A percentile compares a stretch with the other conserved stretches of the same genome.
Conservation (phyloP, 2,113 vertebrate genomes). For the Zapornia atra region DNA sequence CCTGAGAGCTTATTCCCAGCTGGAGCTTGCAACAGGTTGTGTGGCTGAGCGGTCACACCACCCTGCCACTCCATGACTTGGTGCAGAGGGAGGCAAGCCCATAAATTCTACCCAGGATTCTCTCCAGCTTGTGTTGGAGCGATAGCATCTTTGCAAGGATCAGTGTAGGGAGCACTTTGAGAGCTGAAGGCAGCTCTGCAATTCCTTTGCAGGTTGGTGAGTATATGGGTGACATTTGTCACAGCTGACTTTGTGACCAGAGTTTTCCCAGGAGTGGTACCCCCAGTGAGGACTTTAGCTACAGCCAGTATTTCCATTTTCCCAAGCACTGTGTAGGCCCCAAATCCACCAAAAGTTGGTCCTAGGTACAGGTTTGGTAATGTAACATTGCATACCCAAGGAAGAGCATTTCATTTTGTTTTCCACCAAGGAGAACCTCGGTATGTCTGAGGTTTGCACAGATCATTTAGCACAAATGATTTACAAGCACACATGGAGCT, state of each 20-base stretch:
- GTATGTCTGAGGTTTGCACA: not conserved
- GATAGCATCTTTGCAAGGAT: not conserved
- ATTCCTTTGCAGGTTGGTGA: not conserved
- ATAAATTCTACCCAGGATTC: not conserved
- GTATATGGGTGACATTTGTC: not conserved
- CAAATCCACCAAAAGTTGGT: not conserved
- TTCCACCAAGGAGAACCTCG: not conserved
- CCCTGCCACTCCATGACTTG: not conserved
- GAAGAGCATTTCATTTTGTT: not conserved
- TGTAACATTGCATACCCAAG: accelerated
- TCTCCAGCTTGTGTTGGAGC: not conserved
- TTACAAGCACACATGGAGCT: not conserved
- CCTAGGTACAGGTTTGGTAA: not conserved
- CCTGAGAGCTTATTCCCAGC: not conserved
- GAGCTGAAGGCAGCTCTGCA: not conserved
- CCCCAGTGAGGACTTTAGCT: not conserved
- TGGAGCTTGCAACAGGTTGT: not conserved
- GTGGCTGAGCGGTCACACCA: not conserved
- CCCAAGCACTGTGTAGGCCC: not conserved
- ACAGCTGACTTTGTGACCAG: not conserved
- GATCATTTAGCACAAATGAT: not conserved
- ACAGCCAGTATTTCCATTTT: not conserved
- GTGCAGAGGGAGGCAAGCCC: not conserved
- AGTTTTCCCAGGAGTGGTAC: not conserved
- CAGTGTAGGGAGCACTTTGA: not conserved